These are phyloP conservation scores for Bugulina stolonifera DNA, from an alignment of 2,888 invertebrate genomes.

Conservation along the genomic window DNA sequence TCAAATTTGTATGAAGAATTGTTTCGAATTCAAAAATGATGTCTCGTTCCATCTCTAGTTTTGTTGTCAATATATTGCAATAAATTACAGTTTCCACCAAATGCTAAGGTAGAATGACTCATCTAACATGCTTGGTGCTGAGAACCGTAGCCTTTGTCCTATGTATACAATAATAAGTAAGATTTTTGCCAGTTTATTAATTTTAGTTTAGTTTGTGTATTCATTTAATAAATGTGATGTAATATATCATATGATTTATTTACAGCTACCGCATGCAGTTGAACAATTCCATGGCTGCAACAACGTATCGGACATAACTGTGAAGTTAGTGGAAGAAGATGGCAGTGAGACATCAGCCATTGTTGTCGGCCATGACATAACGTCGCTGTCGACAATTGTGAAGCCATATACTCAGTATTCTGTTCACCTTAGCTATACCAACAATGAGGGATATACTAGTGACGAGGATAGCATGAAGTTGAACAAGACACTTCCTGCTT, in stretches of 20 bases:
- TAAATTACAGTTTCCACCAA: no score
- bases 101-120: no score
- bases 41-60: no score
- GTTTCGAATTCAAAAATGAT: no score
- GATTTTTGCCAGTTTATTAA: no score
- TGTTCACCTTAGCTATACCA: conserved; percentile 31
- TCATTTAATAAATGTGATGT: not conserved
- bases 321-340: not conserved
- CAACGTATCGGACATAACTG: not conserved
- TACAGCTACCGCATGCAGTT: not conserved
- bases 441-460: conserved; percentile 32
- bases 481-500: not conserved
- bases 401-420: conserved; percentile 31
- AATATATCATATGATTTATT: not conserved
- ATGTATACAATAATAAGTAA: no score
- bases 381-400: not conserved
- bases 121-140: no score
- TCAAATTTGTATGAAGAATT: no score
- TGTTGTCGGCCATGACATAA: not conserved
- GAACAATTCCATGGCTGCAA: not conserved
- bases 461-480: not conserved
- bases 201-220: no score
- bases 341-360: not conserved
- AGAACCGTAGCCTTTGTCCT: no score
- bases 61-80: no score